Evolutionary conservation across 1,140 invertebrate species (phyloP).

Genomic region (Philotrypesis tridentata): DNA sequence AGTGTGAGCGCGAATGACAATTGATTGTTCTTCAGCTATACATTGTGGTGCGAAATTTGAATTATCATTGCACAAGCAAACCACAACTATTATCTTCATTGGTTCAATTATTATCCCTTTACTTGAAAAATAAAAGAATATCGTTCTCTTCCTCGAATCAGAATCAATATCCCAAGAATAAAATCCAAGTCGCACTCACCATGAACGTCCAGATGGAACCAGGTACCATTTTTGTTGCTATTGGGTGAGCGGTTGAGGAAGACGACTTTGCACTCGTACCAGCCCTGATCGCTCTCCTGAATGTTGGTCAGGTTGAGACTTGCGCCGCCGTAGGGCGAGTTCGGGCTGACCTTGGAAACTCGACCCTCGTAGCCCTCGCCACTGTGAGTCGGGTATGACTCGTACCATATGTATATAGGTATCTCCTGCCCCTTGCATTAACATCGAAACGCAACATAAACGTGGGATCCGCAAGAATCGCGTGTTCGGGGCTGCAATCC

Average conservation of each 20-base stretch:
- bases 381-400: constrained; percentile 95
- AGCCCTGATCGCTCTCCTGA: constrained; percentile 93
- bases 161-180: not conserved
- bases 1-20: too few species aligned
- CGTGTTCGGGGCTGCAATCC: not conserved
- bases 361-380: constrained; percentile 93
- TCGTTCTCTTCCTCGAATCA: too few species aligned
- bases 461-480: constrained; percentile 55
- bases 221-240: constrained; percentile 92
- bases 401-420: constrained; percentile 98
- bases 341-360: constrained; percentile 88
- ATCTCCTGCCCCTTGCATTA: constrained; percentile 88
- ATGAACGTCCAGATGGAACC: constrained; percentile 97
- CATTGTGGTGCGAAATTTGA: too few species aligned
- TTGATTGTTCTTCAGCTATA: too few species aligned
- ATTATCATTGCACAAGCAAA: too few species aligned
- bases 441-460: constrained; percentile 72
- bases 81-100: too few species aligned
- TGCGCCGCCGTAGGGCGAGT: constrained; percentile 90
- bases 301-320: constrained; percentile 96
- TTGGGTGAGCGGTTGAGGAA: constrained; percentile 95
- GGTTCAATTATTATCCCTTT: too few species aligned
- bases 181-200: constrained; percentile 71
- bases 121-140: too few species aligned
- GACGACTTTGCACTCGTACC: constrained; percentile 97